Percentiles rank a stretch among this genome's conserved stretches.
Evolutionary conservation across 2,888 invertebrate genomes (phyloP).

Genomic region (Chrysolina americana): DNA sequence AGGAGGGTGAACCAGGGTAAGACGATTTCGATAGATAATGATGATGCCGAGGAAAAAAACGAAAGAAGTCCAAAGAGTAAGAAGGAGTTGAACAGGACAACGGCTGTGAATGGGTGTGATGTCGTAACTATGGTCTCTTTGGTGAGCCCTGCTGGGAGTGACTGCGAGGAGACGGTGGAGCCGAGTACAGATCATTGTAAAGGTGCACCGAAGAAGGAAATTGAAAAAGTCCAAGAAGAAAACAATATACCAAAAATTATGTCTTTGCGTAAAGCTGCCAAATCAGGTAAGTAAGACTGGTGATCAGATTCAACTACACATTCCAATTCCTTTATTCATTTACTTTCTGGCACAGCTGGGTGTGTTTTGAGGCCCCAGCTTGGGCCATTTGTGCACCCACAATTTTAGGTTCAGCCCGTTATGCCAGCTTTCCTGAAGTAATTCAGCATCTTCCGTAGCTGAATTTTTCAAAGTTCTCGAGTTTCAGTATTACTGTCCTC

Average conservation of each 20-base stretch:
- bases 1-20: slow-evolving; percentile 31
- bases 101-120: slow-evolving; percentile 63
- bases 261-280: slow-evolving; percentile 65
- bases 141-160: slow-evolving; percentile 78
- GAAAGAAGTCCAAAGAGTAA: slow-evolving; percentile 52
- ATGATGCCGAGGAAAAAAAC: slow-evolving; percentile 48
- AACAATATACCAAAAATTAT: slow-evolving; percentile 57
- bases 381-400: too few relatives aligned
- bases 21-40: slow-evolving; percentile 26
- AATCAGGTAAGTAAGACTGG: slow-evolving; percentile 65
- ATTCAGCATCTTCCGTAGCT: too few relatives aligned
- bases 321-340: not conserved
- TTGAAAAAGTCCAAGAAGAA: slow-evolving; percentile 50
- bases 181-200: slow-evolving; percentile 12
- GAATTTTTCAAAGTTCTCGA: too few relatives aligned
- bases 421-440: too few relatives aligned
- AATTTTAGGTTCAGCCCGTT: too few relatives aligned
- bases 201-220: slow-evolving; percentile 46
- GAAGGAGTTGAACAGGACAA: slow-evolving; percentile 53
- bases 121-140: slow-evolving; percentile 80
- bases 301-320: not conserved
- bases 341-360: too few relatives aligned
- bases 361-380: too few relatives aligned
- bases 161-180: slow-evolving; percentile 71
- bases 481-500: too few relatives aligned